These are phyloP conservation scores for Sebastes schlegelii DNA, from an alignment of 2,113 vertebrate genomes.

Conservation along the genomic window DNA sequence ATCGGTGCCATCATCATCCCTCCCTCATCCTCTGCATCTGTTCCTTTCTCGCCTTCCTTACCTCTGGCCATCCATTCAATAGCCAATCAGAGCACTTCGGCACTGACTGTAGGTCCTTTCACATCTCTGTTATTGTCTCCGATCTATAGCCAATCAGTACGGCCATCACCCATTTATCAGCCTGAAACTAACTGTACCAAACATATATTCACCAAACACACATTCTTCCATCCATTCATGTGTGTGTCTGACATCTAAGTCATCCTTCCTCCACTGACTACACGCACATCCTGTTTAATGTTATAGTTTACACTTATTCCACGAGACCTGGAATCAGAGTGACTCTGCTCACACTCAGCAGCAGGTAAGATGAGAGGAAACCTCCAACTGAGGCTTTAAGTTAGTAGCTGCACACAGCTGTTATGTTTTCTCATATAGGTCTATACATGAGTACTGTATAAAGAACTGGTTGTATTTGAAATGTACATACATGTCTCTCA, in stretches of 20 bases:
- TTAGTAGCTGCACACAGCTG: neutral
- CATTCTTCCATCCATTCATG: neutral
- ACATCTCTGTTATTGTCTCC: neutral
- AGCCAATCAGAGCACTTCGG: constrained; percentile 32
- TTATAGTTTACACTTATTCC: neutral
- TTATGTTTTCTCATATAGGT: neutral
- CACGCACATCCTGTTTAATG: constrained; percentile 3
- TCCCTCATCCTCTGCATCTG: constrained; percentile 41
- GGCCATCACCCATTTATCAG: neutral
- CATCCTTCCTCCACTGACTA: neutral
- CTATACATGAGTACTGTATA: neutral
- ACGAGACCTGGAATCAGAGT: neutral
- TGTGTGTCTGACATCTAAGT: neutral
- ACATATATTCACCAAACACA: neutral
- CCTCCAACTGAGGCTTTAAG: neutral
- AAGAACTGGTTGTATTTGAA: neutral
- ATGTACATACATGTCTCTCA: neutral
- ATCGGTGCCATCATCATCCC: neutral
- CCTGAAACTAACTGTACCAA: neutral
- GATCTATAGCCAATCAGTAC: constrained; percentile 8
- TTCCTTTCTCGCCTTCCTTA: constrained; percentile 28
- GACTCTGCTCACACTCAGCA: neutral
- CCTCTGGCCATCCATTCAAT: constrained; percentile 38
- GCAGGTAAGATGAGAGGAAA: neutral
- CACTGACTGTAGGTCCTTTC: neutral